These are phyloP conservation scores for Ciconia stormi DNA, from an alignment of 2,113 vertebrate genomes.

Conservation along the genomic window DNA sequence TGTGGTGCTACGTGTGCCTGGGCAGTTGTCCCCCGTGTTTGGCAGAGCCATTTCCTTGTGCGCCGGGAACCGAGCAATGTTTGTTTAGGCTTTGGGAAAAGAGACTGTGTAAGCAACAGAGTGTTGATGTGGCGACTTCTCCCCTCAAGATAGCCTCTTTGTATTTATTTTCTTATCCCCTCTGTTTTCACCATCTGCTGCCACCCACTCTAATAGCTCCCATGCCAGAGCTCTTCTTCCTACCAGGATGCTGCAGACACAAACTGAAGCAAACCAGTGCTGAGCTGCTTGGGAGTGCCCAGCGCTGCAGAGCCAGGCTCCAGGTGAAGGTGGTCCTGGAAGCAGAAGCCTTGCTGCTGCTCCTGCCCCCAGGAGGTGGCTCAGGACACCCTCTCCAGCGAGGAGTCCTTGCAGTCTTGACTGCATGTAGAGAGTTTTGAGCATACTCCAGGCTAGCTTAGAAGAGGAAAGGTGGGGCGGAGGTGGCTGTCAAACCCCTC, in stretches of 20 bases:
- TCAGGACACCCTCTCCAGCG: not conserved
- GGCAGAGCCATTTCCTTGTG: not conserved
- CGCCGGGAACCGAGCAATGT: not conserved
- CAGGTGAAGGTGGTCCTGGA: not conserved
- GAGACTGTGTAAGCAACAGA: conserved; percentile 47
- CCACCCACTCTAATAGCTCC: conserved; percentile 55
- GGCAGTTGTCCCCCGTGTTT: accelerated
- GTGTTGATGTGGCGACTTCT: conserved; percentile 53
- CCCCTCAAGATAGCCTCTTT: conserved; percentile 64
- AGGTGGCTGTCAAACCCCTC: not conserved
- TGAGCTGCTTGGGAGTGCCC: not conserved
- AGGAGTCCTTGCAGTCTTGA: not conserved
- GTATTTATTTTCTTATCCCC: conserved; percentile 66
- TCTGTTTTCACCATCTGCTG: conserved; percentile 66
- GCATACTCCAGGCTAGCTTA: not conserved
- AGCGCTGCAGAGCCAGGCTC: not conserved
- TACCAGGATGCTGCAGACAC: not conserved
- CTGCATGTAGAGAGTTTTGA: not conserved
- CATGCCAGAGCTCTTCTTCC: conserved; percentile 52
- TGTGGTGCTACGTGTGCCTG: accelerated
- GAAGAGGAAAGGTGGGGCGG: not conserved
- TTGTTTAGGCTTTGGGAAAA: conserved; percentile 31
- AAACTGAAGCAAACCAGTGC: not conserved
- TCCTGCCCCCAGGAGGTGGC: not conserved
- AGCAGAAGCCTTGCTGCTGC: not conserved